Base-by-base conservation (phyloP, 1,140 invertebrate species). In the Zaprionus nigranus region DNA sequence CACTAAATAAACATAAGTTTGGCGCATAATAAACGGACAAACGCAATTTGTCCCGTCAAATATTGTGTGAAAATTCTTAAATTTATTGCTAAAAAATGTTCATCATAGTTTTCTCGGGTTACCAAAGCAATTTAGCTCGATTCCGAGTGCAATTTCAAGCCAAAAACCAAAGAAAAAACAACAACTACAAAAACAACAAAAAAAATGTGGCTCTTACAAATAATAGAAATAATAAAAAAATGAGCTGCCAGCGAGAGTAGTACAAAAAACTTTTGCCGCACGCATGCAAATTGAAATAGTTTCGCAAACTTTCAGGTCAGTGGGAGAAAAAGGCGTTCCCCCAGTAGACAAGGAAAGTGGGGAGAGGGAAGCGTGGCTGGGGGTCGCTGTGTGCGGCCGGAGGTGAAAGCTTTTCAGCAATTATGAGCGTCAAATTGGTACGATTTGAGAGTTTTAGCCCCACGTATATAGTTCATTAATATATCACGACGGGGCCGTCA, bases 381-480 rank as follows among this genome's bases (percentile, higher is more conserved):
- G n/a, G 30, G 30, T 34, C 30, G 30, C 30, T 11, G 30, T 34
- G 30, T 3, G 30, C 30, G 30, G 30, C 30, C 30, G 30, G 2
- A 2, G 5, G 12, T 43, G 12, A 63, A 64, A 71, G 68, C 68
- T 73, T 38, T 67, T 43, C 51, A 38, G 65, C 51, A 75, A 75
- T 70, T 59, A 64, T 75, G 38, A 69, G 53, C 34, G 46, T 34
- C 49, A 53, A 64, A 38, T 17, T 34, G 26, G 30, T 26, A 26
- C 15, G 24, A 34, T 20, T 58, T 36, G 26, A 30, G 30, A 26
- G 56, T 30, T 34, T 58, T 58, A 13, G n/a, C 17, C 56, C n/a
- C 36, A 7, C 36, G 13, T 65, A 65, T 24, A 46, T 56, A 74
- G 71, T 79, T 83, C 70, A 82, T 82, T 79, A 83, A 79, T 76